Evolutionary conservation across 2,888 invertebrate genomes (phyloP), one percentile per base, ranked within the genome.

Genomic region (Schrankia costaestrigalis): DNA sequence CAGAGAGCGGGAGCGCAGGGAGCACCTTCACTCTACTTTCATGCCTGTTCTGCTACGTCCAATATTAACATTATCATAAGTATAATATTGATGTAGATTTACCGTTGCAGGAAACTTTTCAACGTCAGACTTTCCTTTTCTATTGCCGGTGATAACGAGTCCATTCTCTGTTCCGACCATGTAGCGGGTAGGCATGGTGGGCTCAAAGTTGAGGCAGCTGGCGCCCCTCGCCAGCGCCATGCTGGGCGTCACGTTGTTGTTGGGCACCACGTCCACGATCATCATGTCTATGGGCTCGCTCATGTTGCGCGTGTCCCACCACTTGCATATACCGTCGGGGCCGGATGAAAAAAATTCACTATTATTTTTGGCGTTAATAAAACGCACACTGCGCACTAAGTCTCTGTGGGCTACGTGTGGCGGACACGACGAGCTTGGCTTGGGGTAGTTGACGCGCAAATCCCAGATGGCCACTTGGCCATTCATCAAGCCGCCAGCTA

Each of bases 271-370:
- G 66, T 94, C 93, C 11, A 94, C 77, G 24, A 92, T 83, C 56
- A 94, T 80, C 47, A 90, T 89, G 41, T 93, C 93, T 6, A 89
- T 86, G 4, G 91, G 92, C 53, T 90, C 90, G n/a, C 76, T 75
- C 45, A 94, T 71, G 57, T 91, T 91, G 17, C 94, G 85, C 7
- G 89, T 87, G 71, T 94, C 94, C 94, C 94, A 94, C 94, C 94
- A 94, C 70, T 93, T 90, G 29, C 94, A 91, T 75, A 93, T 93
- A 1, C 98, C 98, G 74, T 98, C 98, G 1, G 95, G 93, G 0
- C 96, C 94, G 0, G 94, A 90, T 1, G 97, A 97, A 80, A 97
- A 97, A 71, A 97, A 97, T 72, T 98, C 98, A 0, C 93, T 93
- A 1, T 97, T 96, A 1, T 95, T 94, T 82, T 98, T 98, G 0